Percentiles rank a stretch among this genome's conserved stretches.
phyloP scores from a whole-genome alignment of 2,888 invertebrate species.

The Acronicta leporina region DNA sequence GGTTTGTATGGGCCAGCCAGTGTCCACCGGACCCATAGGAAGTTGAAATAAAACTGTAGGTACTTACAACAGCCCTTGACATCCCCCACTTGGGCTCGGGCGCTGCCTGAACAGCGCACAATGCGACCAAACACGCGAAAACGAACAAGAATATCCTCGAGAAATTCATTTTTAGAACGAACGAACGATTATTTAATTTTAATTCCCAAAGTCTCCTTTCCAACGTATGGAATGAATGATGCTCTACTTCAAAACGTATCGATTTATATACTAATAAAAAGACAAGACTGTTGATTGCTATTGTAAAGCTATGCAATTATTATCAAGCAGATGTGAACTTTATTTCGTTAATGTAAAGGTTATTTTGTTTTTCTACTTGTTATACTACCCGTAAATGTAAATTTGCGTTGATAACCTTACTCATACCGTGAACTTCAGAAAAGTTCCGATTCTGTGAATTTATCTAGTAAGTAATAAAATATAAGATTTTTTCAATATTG shows the following conservation, averaged over 20 bases:
- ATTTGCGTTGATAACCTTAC: slow-evolving; percentile 13
- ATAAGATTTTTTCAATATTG: too few species aligned
- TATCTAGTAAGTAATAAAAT: too few species aligned
- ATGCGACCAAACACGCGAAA: slow-evolving; percentile 53
- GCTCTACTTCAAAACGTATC: slow-evolving; percentile 3
- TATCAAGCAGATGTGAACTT: not conserved
- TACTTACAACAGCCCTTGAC: slow-evolving; percentile 63
- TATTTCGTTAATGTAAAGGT: not conserved
- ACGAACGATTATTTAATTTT: slow-evolving; percentile 5
- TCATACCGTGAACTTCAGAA: not conserved
- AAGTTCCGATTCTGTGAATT: slow-evolving; percentile 12
- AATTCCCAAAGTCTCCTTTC: slow-evolving; percentile 2
- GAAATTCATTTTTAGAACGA: slow-evolving; percentile 62
- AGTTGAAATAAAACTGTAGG: not conserved
- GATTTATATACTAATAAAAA: slow-evolving; percentile 23
- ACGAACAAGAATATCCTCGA: slow-evolving; percentile 53
- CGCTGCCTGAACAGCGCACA: slow-evolving; percentile 54
- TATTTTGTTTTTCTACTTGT: not conserved
- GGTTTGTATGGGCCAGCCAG: too few species aligned
- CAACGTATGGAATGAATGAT: slow-evolving; percentile 34
- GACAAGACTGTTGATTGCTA: not conserved
- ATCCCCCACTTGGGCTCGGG: slow-evolving; percentile 66
- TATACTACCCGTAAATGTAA: not conserved
- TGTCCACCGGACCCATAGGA: too few species aligned
- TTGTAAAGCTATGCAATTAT: too few species aligned